Evolutionary conservation across 1,140 invertebrate genomes (phyloP).

Genomic region (Aphelinus certus): DNA sequence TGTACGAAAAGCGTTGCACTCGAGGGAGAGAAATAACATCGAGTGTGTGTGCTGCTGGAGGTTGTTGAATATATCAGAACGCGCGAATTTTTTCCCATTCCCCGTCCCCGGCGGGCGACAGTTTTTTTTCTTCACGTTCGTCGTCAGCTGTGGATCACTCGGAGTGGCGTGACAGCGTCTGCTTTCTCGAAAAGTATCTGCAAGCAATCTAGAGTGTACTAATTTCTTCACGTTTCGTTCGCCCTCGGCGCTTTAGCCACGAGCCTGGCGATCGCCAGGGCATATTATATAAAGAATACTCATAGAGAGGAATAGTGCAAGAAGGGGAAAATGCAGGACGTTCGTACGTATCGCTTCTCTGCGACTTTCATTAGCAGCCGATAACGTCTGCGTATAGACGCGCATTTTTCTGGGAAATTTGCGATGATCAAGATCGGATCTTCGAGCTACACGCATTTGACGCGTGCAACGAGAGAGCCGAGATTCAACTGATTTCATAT

Average conservation of each 20-base stretch:
- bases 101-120: no score
- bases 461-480: background rate
- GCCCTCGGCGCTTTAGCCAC: slow-evolving; percentile 26
- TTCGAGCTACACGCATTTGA: background rate
- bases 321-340: background rate
- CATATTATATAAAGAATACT: background rate
- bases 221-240: slow-evolving; percentile 29
- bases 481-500: slow-evolving; percentile 2
- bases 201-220: slow-evolving; percentile 39
- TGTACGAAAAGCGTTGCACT: no score
- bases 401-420: background rate
- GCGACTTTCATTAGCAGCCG: background rate
- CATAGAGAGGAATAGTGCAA: background rate
- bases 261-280: background rate
- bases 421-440: background rate
- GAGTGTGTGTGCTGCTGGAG: no score
- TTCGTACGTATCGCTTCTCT: no score
- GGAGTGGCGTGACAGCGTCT: background rate
- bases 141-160: background rate
- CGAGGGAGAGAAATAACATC: no score
- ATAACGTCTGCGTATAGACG: background rate
- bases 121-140: background rate
- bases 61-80: no score
- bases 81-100: no score
- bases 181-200: slow-evolving; percentile 17